phyloP scores from a whole-genome alignment of 2,888 invertebrate species.

The Leptopterna dolabrata region DNA sequence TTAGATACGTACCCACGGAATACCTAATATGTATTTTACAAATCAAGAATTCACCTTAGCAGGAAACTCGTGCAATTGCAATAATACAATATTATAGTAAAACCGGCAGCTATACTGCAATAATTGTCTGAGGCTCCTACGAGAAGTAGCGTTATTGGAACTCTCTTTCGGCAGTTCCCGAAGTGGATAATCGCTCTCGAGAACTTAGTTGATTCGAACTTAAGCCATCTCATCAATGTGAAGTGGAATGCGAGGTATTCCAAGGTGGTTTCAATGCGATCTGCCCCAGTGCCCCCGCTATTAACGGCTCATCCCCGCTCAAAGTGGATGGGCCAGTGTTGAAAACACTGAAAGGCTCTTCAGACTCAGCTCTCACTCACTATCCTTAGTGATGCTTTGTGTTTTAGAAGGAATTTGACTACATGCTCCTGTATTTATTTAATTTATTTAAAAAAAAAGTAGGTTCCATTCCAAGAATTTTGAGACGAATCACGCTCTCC shows the following conservation, averaged over 20 bases:
- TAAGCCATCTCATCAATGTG: neutral
- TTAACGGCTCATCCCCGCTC: neutral
- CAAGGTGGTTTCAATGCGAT: neutral
- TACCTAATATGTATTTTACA: too few species aligned
- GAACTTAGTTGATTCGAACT: neutral
- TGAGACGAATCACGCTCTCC: too few species aligned
- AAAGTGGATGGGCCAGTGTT: neutral
- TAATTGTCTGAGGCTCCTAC: too few species aligned
- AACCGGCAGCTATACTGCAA: too few species aligned
- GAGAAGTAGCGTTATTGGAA: too few species aligned
- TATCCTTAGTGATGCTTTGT: neutral
- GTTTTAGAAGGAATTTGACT: neutral
- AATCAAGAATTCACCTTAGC: too few species aligned
- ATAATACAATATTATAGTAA: too few species aligned
- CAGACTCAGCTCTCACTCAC: too few species aligned
- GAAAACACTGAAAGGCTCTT: neutral
- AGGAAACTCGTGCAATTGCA: too few species aligned
- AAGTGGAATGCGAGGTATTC: neutral
- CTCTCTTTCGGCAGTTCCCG: neutral
- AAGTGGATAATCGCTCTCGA: neutral
- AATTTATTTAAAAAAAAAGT: too few species aligned
- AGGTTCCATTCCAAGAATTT: too few species aligned
- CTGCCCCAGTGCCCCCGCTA: neutral
- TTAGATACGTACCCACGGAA: too few species aligned
- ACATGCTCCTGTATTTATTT: neutral